These are phyloP conservation scores for Morelia viridis DNA, from an alignment of 2,797 vertebrate genomes.

Conservation along the genomic window DNA sequence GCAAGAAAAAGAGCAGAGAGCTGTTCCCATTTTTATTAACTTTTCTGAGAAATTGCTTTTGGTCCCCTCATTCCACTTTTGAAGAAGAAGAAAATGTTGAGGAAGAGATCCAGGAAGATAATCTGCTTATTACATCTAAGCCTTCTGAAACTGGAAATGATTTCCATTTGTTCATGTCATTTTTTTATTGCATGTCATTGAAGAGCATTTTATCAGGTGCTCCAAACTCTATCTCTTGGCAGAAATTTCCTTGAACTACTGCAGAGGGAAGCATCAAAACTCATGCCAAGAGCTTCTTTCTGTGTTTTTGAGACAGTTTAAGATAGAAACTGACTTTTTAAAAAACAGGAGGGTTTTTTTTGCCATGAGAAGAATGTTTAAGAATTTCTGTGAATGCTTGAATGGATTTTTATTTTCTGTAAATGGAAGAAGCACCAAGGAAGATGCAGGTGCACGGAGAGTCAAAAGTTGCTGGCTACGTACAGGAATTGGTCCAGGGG, in stretches of 20 bases:
- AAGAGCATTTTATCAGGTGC: conserved; percentile 59
- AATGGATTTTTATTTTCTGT: conserved; percentile 31
- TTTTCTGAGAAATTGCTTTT: conserved; percentile 60
- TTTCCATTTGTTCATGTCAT: conserved; percentile 45
- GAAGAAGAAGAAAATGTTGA: background rate
- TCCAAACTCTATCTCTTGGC: conserved; percentile 50
- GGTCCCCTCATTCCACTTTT: conserved; percentile 21
- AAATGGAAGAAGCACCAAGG: conserved; percentile 35
- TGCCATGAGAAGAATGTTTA: conserved; percentile 20
- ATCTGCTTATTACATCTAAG: conserved; percentile 50
- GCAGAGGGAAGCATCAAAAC: conserved; percentile 50
- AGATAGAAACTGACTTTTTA: conserved; percentile 46
- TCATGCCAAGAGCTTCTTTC: conserved; percentile 40
- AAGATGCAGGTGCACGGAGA: conserved; percentile 28
- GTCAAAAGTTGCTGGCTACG: conserved; percentile 22
- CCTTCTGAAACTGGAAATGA: conserved; percentile 44
- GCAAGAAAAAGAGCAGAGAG: conserved; percentile 47
- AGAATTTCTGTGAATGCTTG: conserved; percentile 38
- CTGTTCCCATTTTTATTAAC: conserved; percentile 49
- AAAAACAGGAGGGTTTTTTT: conserved; percentile 16
- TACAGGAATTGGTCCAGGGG: conserved; percentile 54
- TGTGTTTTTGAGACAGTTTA: conserved; percentile 31
- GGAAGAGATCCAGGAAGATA: conserved; percentile 19
- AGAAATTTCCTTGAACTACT: conserved; percentile 43
- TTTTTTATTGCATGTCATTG: conserved; percentile 48